Conservation (phyloP, 2,888 invertebrate species). For the Agapetus fuscipes region DNA sequence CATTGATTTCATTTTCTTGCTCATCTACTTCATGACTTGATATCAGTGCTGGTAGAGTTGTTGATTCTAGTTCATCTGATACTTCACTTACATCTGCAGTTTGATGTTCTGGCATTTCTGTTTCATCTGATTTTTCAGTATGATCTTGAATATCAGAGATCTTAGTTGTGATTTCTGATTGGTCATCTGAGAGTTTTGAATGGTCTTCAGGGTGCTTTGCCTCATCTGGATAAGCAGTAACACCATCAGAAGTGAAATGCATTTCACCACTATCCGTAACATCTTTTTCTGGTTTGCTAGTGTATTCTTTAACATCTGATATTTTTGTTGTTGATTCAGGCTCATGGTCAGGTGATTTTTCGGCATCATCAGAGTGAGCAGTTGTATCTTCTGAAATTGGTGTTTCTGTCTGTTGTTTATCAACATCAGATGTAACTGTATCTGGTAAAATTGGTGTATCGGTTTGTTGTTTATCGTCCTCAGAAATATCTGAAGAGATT, state of each 20-base stretch:
- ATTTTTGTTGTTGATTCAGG: neutral
- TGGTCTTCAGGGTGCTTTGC: no score
- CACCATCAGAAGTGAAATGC: no score
- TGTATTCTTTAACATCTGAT: conserved; percentile 4
- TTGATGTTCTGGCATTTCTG: neutral
- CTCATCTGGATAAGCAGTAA: no score
- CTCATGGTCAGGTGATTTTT: conserved; percentile 1
- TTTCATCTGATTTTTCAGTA: conserved; percentile 4
- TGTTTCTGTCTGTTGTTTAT: neutral
- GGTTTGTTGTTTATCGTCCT: no score
- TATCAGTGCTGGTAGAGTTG: neutral
- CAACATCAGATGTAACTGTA: neutral
- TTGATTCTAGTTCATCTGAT: no score
- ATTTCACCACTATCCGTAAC: conserved; percentile 1
- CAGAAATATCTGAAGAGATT: no score
- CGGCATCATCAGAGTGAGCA: neutral
- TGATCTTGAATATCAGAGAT: no score
- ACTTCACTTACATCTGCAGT: conserved; percentile 4
- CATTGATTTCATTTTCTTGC: conserved; percentile 30
- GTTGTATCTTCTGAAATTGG: neutral
- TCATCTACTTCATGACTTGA: conserved; percentile 24
- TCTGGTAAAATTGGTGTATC: neutral
- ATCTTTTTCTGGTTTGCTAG: conserved; percentile 10
- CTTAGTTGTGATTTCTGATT: no score
- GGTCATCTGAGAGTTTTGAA: no score